A percentile compares a stretch with the other conserved stretches of the same genome.
phyloP scores from a whole-genome alignment of 2,888 invertebrate species.

The Tachina fera region DNA sequence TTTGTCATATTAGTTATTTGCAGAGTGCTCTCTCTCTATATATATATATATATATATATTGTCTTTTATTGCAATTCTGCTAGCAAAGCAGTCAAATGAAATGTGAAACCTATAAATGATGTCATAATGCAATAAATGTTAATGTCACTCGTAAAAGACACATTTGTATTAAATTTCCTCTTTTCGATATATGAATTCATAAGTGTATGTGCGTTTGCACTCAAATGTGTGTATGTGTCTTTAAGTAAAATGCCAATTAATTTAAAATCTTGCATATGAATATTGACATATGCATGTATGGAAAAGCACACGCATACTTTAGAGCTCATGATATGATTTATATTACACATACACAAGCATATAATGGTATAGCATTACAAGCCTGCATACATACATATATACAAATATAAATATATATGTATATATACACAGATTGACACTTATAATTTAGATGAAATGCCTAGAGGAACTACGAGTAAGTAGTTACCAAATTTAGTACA shows the following conservation, averaged over 20 bases:
- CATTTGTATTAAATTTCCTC: slow-evolving; percentile 57
- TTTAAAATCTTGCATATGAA: slow-evolving; percentile 60
- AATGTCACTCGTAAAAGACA: slow-evolving; percentile 68
- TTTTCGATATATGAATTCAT: background rate
- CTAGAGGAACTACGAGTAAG: slow-evolving; percentile 39
- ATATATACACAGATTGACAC: slow-evolving; percentile 33
- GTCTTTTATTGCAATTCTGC: slow-evolving; percentile 14
- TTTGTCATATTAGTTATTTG: background rate
- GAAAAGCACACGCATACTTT: slow-evolving; percentile 16
- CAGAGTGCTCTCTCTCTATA: background rate
- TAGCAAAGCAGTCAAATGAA: slow-evolving; percentile 59
- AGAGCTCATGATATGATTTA: slow-evolving; percentile 7
- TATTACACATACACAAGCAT: background rate
- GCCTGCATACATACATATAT: too few relatives aligned
- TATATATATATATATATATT: background rate
- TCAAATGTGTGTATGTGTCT: background rate
- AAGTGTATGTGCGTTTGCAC: background rate
- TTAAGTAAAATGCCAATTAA: slow-evolving; percentile 67
- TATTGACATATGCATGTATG: background rate
- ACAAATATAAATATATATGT: too few relatives aligned
- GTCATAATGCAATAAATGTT: slow-evolving; percentile 71
- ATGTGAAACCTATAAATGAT: slow-evolving; percentile 69
- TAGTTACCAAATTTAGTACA: slow-evolving; percentile 30
- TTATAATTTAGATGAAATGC: slow-evolving; percentile 48
- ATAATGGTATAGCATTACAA: background rate